These are phyloP conservation scores for Rhynchonema sp. DNA, from an alignment of 2,888 invertebrate species.

Conservation along the genomic window DNA sequence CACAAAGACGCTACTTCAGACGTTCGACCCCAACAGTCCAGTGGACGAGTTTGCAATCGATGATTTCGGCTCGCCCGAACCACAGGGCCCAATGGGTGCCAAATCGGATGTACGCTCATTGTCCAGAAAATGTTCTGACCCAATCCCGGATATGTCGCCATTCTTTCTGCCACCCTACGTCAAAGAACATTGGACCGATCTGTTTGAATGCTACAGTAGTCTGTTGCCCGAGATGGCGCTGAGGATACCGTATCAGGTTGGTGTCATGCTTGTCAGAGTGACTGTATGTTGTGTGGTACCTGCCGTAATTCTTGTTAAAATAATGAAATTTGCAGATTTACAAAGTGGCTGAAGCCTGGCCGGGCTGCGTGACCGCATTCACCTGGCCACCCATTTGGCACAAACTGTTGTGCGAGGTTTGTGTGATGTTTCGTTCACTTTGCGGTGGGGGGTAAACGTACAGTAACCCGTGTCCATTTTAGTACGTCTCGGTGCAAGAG, in stretches of 20 bases:
- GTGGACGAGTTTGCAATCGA: too few species aligned
- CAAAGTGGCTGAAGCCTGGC: background rate
- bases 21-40: too few species aligned
- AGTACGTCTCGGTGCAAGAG: constrained; percentile 2
- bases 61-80: too few species aligned
- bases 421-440: background rate
- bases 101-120: too few species aligned
- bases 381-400: constrained; percentile 41
- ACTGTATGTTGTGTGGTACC: background rate
- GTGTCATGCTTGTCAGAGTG: background rate
- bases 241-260: constrained; percentile 72
- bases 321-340: background rate
- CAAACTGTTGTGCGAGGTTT: constrained; percentile 53
- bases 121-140: background rate
- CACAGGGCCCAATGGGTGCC: too few species aligned
- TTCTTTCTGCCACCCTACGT: constrained; percentile 69
- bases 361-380: background rate
- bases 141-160: constrained; percentile 71
- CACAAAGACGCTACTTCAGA: too few species aligned
- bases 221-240: constrained; percentile 85
- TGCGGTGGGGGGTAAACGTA: background rate
- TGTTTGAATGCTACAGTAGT: constrained; percentile 79
- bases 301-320: background rate
- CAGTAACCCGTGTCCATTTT: background rate
- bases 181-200: constrained; percentile 71